Evolutionary conservation across 2,113 vertebrate species (phyloP), one percentile per base, ranked within the genome.

Genomic region (Pachypanchax playfairii): DNA sequence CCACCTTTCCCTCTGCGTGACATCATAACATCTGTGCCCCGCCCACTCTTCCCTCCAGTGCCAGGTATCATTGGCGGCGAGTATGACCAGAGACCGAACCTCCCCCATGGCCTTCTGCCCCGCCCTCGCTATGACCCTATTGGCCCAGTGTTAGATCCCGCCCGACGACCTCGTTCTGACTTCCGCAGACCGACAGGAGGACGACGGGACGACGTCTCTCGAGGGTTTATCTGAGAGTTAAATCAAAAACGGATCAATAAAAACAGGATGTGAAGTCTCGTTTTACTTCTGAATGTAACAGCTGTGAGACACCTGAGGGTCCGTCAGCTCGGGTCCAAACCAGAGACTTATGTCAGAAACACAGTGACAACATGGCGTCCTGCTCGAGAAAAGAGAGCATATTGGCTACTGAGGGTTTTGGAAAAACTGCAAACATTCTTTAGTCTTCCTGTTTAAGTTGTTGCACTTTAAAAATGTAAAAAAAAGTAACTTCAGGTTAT

Each of bases 11-110:
- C 17, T 49, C 59, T 61, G 1, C 10, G 35, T 0, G 39, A 18
- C 43, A 59, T 77, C 31, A 79, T 82, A 15, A 13, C 5, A 12
- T 38, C 65, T 9, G 3, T 14, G n/a, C 89, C 88, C 14, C 1
- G 29, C 7, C 86, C 87, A 7, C 36, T 75, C 2, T 53, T 62
- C 64, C 88, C 87, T 0, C 86, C 54, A 2, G 1, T 87, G n/a
- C 84, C 92, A 0, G 90, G 91, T 3, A 90, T 92, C 77, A 90
- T 92, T n/a, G 91, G 90, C 0, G 92, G 90, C 0, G 90, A 87
- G 1, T 89, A 91, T 9, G 92, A 93, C 79, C 84, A 85, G 52
- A 67, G 81, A 6, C 87, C 82, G 0, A 13, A 12, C 52, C 41
- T 90, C 21, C 87, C 82, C 12, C 73, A 6, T 6, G 33, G 11